Evolutionary conservation across 2,113 vertebrate genomes (phyloP), one percentile per base, ranked within the genome.

Genomic region (Halcyon senegalensis): DNA sequence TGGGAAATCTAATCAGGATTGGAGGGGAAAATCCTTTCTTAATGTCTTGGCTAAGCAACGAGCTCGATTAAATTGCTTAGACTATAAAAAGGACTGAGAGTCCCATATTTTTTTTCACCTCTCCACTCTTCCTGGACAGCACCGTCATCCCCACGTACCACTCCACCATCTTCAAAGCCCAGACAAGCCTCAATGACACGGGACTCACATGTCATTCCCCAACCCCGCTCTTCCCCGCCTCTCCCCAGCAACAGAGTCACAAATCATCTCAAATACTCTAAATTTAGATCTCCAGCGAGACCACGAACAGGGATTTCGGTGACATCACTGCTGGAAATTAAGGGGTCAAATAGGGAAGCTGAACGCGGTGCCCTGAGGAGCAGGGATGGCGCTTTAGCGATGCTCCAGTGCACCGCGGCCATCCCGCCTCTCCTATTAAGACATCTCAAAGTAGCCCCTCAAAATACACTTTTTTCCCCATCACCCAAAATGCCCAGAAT

Each of bases 201-300:
- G 81, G 89, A 87, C 60, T 81, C 78, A 13, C 84, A 69, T 88
- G 79, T 88, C 66, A 75, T 44, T 84, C 86, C 73, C 19, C 2
- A 6, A 58, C 86, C 48, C 27, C 72, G 59, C 44, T 41, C 43
- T 4, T 35, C 58, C 74, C 44, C 16, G 3, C 84, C 53, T 90
- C 37, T 84, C 67, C 95, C 83, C 96, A 79, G 91, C 79, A 96
- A 87, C 94, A 81, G 90, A 94, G 69, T 84, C 72, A 79, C 84
- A 94, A 94, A 94, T 91, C 96, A 91, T 90, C 91, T 96, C 91
- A 68, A 97, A 95, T 7, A 5, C 79, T 78, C 94, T 96, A 96
- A 93, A 97, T 97, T 96, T 97, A 97, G 95, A 53, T 53, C 1
- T 0, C 75, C 68, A 58, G 59, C 4, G 0, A 43, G 51, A 60